phyloP scores from a whole-genome alignment of 2,113 vertebrate species.

The Ginglymostoma cirratum region DNA sequence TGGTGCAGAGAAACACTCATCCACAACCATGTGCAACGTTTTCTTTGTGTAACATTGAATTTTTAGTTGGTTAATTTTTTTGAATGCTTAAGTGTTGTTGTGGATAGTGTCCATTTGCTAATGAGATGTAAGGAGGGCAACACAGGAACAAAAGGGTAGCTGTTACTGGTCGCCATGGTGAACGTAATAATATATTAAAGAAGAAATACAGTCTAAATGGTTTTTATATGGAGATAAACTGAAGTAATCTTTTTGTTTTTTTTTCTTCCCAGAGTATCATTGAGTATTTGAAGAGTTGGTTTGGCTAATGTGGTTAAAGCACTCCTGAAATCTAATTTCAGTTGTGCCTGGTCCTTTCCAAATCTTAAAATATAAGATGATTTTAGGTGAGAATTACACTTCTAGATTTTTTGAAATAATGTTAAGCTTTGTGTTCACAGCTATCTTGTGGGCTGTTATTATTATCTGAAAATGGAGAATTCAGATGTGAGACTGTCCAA shows the following conservation, averaged over 20 bases:
- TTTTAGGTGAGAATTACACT: background rate
- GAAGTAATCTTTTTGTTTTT: background rate
- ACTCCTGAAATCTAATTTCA: background rate
- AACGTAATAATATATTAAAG: background rate
- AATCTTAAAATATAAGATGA: background rate
- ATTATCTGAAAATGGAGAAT: background rate
- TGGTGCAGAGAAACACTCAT: constrained; percentile 13
- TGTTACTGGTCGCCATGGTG: constrained; percentile 10
- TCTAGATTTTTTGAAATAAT: background rate
- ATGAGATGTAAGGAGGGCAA: background rate
- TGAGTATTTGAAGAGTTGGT: background rate
- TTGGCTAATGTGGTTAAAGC: background rate
- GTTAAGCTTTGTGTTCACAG: constrained; percentile 20
- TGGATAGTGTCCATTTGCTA: constrained; percentile 34
- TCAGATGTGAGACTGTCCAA: background rate
- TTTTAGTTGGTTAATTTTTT: constrained; percentile 30
- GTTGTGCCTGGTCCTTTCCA: background rate
- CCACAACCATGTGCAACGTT: constrained; percentile 28
- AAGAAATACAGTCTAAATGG: background rate
- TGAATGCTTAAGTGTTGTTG: constrained; percentile 29
- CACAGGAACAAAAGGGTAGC: background rate
- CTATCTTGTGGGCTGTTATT: background rate
- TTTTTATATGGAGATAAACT: constrained; percentile 10
- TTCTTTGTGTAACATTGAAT: constrained; percentile 27
- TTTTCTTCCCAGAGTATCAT: background rate